Conservation (phyloP, 2,113 vertebrate genomes). For the Furnarius figulus region DNA sequence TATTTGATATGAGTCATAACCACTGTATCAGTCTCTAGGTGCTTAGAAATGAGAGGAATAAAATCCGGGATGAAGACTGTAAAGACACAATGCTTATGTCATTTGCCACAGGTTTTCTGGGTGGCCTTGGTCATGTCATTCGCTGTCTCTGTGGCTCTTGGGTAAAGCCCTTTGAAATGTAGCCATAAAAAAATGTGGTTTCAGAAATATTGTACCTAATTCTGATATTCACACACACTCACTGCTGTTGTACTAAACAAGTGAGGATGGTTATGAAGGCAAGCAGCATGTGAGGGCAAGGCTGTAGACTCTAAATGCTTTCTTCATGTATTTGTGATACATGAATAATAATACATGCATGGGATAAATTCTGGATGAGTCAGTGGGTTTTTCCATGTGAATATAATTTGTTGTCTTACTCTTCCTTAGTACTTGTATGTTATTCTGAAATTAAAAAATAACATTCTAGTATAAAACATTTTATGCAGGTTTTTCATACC, state of each 20-base stretch:
- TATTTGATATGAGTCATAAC: background rate
- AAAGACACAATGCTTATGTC: background rate
- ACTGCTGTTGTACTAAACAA: background rate
- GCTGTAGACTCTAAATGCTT: background rate
- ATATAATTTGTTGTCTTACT: background rate
- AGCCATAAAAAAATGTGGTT: background rate
- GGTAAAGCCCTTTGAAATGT: background rate
- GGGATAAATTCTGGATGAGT: background rate
- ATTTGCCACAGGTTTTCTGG: background rate
- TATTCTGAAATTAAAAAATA: background rate
- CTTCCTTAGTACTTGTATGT: background rate
- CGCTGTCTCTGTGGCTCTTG: background rate
- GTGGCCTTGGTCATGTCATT: background rate
- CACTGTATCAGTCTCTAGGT: background rate
- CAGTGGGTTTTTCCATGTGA: background rate
- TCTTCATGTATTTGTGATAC: background rate
- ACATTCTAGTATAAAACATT: background rate
- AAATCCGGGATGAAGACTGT: background rate
- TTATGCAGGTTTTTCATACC: background rate
- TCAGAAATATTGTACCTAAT: background rate
- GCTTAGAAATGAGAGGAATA: background rate
- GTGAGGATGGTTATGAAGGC: background rate
- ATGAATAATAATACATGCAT: background rate
- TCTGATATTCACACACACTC: background rate
- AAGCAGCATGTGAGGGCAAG: background rate